Evolutionary conservation across 1,140 invertebrate genomes (phyloP).

Genomic region (Octopus bimaculoides): DNA sequence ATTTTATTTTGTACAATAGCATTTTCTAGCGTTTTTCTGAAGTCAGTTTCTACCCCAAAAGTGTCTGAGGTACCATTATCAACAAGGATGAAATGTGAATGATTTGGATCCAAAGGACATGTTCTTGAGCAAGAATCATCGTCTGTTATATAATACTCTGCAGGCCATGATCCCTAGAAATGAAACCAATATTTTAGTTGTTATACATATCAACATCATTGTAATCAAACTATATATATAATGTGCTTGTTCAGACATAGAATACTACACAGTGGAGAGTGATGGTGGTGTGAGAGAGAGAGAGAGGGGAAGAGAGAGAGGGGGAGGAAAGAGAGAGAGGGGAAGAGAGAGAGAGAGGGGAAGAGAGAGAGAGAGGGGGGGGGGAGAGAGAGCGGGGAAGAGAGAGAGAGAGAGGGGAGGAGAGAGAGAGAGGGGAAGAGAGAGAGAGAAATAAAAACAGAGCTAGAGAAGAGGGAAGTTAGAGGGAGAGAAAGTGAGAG

Average conservation of each 20-base stretch:
- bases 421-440: constrained; percentile 17
- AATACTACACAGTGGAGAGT: background rate
- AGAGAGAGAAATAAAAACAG: constrained; percentile 6
- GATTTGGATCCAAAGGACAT: constrained; percentile 57
- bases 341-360: too few relatives aligned
- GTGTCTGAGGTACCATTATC: constrained; percentile 55
- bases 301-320: background rate
- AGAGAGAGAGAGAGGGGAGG: constrained; percentile 1
- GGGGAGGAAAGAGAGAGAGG: background rate
- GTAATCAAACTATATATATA: too few relatives aligned
- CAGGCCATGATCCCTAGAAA: constrained; percentile 43
- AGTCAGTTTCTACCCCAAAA: constrained; percentile 52
- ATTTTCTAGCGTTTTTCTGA: constrained; percentile 48
- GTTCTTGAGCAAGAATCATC: constrained; percentile 23
- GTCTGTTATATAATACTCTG: constrained; percentile 36
- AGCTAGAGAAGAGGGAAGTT: background rate
- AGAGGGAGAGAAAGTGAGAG: too few relatives aligned
- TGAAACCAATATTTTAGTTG: too few relatives aligned
- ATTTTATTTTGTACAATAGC: constrained; percentile 42
- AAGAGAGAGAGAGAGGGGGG: background rate
- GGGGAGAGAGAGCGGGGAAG: background rate
- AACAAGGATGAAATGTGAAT: constrained; percentile 60
- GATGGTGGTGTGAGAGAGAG: constrained; percentile 1
- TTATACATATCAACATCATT: too few relatives aligned
- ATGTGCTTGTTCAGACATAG: too few relatives aligned